phyloP scores from a whole-genome alignment of 2,113 vertebrate genomes.

The Calidris pugnax region DNA sequence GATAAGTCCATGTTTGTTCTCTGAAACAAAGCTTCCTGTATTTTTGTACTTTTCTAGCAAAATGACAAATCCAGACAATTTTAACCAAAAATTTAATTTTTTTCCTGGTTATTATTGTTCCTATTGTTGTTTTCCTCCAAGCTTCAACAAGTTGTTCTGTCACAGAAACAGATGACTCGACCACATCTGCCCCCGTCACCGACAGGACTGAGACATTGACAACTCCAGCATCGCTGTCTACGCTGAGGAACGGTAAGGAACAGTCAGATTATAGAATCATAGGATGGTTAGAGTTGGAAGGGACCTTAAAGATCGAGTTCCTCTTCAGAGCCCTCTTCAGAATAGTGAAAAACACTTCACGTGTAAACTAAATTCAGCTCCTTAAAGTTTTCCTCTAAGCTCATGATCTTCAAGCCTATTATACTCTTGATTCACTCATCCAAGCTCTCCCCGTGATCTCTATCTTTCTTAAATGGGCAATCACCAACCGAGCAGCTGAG shows the following conservation, averaged over 20 bases:
- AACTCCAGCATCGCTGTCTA: accelerated
- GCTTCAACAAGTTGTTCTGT: not conserved
- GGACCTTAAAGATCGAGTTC: not conserved
- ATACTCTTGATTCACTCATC: not conserved
- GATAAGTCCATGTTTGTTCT: not conserved
- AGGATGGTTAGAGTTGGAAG: no score
- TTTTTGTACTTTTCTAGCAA: not conserved
- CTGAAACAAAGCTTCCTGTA: not conserved
- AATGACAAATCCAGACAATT: not conserved
- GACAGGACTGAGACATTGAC: accelerated
- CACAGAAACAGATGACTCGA: not conserved
- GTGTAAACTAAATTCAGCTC: not conserved
- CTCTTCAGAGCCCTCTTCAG: not conserved
- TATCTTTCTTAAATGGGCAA: not conserved
- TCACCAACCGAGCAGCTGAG: not conserved
- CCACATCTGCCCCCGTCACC: not conserved
- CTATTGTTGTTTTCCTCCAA: not conserved
- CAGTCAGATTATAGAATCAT: not conserved
- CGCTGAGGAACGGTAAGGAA: accelerated
- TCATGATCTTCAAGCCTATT: not conserved
- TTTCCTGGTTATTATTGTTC: not conserved
- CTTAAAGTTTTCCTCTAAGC: not conserved
- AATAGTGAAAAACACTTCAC: not conserved
- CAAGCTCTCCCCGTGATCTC: not conserved
- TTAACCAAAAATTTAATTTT: not conserved